Percentiles rank a stretch among this genome's conserved stretches.
phyloP scores from a whole-genome alignment of 2,113 vertebrate species.

The Recurvirostra avosetta region DNA sequence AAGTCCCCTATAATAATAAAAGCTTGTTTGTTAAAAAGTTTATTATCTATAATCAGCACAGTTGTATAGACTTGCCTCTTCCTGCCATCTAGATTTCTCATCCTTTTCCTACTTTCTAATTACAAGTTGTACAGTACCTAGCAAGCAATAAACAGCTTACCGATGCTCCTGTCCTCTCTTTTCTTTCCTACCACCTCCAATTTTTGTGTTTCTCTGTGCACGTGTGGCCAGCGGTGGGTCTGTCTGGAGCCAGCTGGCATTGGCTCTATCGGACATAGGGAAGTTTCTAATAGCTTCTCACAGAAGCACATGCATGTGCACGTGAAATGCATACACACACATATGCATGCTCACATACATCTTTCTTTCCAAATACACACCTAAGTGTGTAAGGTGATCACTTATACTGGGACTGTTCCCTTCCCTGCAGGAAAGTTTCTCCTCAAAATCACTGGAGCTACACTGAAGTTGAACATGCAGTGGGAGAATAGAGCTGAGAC shows the following conservation, averaged over 20 bases:
- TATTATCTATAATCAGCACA: neutral
- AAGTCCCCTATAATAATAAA: neutral
- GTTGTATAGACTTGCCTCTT: neutral
- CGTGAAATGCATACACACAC: neutral
- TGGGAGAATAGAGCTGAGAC: neutral
- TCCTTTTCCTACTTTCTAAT: neutral
- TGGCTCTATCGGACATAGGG: accelerated
- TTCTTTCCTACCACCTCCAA: neutral
- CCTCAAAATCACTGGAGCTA: neutral
- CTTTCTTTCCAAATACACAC: neutral
- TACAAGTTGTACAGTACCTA: neutral
- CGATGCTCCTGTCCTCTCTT: neutral
- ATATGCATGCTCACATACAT: neutral
- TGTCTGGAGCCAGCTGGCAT: neutral
- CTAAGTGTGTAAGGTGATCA: neutral
- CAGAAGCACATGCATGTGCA: neutral
- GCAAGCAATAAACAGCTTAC: neutral
- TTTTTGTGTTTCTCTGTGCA: neutral
- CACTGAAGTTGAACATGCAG: neutral
- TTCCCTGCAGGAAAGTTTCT: neutral
- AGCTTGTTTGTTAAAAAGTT: neutral
- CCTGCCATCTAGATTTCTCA: neutral
- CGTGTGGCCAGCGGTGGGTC: accelerated
- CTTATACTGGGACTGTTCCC: neutral
- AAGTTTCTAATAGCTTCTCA: neutral